These are phyloP conservation scores for Tautogolabrus adspersus DNA, from an alignment of 2,113 vertebrate genomes.

Conservation along the genomic window DNA sequence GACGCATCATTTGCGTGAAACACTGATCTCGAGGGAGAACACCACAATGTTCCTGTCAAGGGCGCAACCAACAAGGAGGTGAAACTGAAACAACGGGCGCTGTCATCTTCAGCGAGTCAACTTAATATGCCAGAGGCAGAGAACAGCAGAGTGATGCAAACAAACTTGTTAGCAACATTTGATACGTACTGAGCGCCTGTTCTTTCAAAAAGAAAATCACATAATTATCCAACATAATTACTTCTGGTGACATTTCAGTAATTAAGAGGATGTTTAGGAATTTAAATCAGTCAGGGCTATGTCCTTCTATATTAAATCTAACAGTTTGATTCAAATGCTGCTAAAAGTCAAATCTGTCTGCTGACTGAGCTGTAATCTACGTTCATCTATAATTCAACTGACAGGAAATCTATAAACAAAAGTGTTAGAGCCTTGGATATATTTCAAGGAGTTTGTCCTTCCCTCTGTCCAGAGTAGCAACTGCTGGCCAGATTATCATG, in stretches of 20 bases:
- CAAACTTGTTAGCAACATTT: slow-evolving; percentile 16
- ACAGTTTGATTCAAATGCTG: background rate
- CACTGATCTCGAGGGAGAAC: background rate
- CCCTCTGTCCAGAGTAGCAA: background rate
- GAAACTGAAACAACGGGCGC: slow-evolving; percentile 12
- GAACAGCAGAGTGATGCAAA: slow-evolving; percentile 11
- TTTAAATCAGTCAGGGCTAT: background rate
- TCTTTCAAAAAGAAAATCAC: slow-evolving; percentile 18
- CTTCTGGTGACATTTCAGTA: background rate
- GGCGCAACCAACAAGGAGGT: background rate
- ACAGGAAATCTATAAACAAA: background rate
- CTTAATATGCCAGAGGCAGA: slow-evolving; percentile 5
- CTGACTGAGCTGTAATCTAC: background rate
- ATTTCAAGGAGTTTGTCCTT: background rate
- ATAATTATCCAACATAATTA: slow-evolving; percentile 26
- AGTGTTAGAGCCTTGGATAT: too few species aligned
- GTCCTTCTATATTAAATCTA: background rate
- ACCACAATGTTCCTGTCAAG: background rate
- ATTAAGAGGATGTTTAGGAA: slow-evolving; percentile 10
- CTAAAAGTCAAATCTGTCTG: background rate
- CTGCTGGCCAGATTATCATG: background rate
- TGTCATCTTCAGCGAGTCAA: background rate
- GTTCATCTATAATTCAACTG: background rate
- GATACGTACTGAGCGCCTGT: background rate
- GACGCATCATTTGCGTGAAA: slow-evolving; percentile 29